phyloP scores from a whole-genome alignment of 2,797 vertebrate species.

The Coranthus polyacanthus region DNA sequence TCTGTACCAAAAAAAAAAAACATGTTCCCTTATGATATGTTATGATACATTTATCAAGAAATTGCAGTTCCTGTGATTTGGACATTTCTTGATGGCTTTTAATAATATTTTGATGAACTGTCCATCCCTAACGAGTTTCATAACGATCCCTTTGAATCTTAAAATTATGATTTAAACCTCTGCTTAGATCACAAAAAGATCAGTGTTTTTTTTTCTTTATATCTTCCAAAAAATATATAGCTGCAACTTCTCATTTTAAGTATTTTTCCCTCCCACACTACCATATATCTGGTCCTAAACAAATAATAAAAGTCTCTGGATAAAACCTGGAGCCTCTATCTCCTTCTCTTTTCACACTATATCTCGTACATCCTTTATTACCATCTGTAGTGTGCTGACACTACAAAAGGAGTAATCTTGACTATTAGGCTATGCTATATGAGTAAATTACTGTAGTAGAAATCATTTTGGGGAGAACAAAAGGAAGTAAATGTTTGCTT shows the following conservation, averaged over 20 bases:
- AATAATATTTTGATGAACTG: no score
- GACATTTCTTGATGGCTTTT: no score
- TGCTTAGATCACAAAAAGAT: background rate
- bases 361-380: conserved; percentile 22
- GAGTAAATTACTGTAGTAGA: conserved; percentile 36
- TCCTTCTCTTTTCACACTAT: background rate
- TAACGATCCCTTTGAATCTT: no score
- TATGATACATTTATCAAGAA: no score
- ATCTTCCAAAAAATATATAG: background rate
- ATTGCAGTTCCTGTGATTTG: no score
- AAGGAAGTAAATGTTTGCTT: conserved; percentile 32
- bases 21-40: no score
- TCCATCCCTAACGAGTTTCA: no score
- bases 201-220: background rate
- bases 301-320: conserved; percentile 22
- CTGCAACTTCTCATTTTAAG: conserved; percentile 20
- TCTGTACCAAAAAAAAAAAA: no score
- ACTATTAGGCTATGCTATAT: conserved; percentile 19
- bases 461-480: conserved; percentile 10
- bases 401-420: background rate
- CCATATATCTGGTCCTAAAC: background rate
- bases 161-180: background rate
- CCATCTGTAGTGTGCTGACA: conserved; percentile 8
- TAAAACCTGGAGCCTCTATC: conserved; percentile 6
- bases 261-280: conserved; percentile 17